Evolutionary conservation across 2,888 invertebrate species (phyloP).

Genomic region (Caenorhabditis sp.): DNA sequence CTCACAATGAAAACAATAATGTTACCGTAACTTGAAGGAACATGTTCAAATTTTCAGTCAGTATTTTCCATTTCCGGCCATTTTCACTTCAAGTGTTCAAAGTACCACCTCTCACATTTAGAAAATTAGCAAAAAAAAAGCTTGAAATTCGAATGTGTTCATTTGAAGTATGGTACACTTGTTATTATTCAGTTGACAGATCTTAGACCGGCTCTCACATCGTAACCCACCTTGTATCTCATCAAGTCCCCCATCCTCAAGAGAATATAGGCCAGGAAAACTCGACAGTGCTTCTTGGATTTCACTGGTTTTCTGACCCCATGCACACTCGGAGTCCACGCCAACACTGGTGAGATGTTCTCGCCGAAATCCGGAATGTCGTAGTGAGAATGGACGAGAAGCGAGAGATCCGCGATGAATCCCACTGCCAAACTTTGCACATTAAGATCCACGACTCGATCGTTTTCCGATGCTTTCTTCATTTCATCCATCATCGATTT

Average conservation of each 20-base stretch:
- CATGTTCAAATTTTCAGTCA: too few relatives aligned
- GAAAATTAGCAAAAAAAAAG: too few relatives aligned
- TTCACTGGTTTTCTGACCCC: conserved; percentile 19
- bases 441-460: conserved; percentile 39
- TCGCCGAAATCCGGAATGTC: conserved; percentile 34
- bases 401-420: conserved; percentile 41
- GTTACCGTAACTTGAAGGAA: too few relatives aligned
- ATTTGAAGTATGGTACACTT: too few relatives aligned
- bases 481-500: conserved; percentile 60
- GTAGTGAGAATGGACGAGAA: conserved; percentile 46
- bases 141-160: too few relatives aligned
- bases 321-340: neutral
- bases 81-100: too few relatives aligned
- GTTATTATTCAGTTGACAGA: too few relatives aligned
- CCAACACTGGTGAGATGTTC: conserved; percentile 21
- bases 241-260: conserved; percentile 73
- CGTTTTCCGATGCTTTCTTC: conserved; percentile 34
- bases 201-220: too few relatives aligned
- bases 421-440: conserved; percentile 47
- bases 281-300: conserved; percentile 22
- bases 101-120: too few relatives aligned
- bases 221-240: conserved; percentile 76
- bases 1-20: too few relatives aligned
- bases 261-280: conserved; percentile 58
- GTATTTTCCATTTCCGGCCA: too few relatives aligned